Conservation (phyloP, 1,140 invertebrate species). For the Drosophila baimaii region DNA sequence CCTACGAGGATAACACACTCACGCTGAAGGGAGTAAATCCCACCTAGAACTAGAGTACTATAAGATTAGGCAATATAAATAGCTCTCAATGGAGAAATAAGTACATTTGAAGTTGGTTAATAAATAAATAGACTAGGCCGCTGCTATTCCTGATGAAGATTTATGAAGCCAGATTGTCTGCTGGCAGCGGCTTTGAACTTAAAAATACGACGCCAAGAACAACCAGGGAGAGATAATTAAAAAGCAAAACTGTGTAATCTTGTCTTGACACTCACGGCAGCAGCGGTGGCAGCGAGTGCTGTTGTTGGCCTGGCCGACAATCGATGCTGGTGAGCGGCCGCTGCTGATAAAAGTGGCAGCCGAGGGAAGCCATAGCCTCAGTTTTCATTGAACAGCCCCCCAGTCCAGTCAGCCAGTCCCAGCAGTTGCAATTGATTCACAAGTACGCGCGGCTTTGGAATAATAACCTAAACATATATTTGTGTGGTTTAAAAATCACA, state of each 20-base stretch:
- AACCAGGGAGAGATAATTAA: constrained; percentile 51
- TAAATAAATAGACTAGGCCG: no score
- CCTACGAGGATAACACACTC: constrained; percentile 87
- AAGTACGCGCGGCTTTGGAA: constrained; percentile 16
- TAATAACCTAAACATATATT: not conserved
- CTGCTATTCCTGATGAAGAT: constrained; percentile 42
- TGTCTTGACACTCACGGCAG: constrained; percentile 22
- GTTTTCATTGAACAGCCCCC: constrained; percentile 40
- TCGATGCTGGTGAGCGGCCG: constrained; percentile 39
- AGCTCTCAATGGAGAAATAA: constrained; percentile 21
- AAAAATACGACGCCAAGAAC: constrained; percentile 55
- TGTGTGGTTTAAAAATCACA: not conserved
- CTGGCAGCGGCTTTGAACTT: constrained; percentile 48
- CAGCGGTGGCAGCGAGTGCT: not conserved
- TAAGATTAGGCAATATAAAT: constrained; percentile 32
- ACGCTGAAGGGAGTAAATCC: constrained; percentile 80
- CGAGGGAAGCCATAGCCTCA: constrained; percentile 50
- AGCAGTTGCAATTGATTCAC: constrained; percentile 11
- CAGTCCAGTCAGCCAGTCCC: constrained; percentile 12
- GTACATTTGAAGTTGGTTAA: constrained; percentile 4
- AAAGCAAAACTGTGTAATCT: constrained; percentile 74
- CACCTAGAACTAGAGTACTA: constrained; percentile 44
- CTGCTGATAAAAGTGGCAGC: constrained; percentile 56
- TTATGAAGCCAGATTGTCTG: constrained; percentile 47
- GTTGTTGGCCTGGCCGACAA: constrained; percentile 26